Evolutionary conservation across 2,888 invertebrate species (phyloP).

Genomic region (Tipula helvola): DNA sequence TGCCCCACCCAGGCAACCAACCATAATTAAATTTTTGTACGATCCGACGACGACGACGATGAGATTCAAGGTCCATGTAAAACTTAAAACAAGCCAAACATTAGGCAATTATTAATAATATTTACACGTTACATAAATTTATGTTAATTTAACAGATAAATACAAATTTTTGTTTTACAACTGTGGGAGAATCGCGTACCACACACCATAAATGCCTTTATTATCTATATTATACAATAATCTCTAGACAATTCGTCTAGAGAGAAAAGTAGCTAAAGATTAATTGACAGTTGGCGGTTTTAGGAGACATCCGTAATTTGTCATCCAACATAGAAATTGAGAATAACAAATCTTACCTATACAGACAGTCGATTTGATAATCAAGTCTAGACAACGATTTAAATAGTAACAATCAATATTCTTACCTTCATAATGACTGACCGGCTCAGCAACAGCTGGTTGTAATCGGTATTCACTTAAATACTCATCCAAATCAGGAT

Average conservation of each 20-base stretch:
- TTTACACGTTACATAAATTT: not conserved
- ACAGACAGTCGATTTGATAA: not conserved
- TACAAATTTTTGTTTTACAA: not conserved
- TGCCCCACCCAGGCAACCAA: not conserved
- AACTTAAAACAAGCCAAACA: not conserved
- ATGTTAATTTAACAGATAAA: not conserved
- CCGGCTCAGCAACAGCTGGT: slow-evolving; percentile 27
- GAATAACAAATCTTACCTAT: too few relatives aligned
- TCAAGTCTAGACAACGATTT: not conserved
- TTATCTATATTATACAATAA: not conserved
- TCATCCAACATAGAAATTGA: too few relatives aligned
- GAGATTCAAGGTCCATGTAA: not conserved
- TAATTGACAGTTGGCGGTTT: too few relatives aligned
- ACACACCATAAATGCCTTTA: not conserved
- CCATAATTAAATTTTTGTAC: not conserved
- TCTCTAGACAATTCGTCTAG: not conserved
- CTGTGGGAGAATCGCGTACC: not conserved
- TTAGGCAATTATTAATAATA: not conserved
- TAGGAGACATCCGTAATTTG: too few relatives aligned
- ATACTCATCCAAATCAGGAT: slow-evolving; percentile 34
- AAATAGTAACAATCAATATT: not conserved
- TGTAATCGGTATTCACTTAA: slow-evolving; percentile 32
- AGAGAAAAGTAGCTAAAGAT: not conserved
- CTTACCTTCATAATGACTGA: slow-evolving; percentile 31
- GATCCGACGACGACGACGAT: not conserved